Conservation (phyloP, 2,888 invertebrate genomes). For the Drosophila siamana region DNA sequence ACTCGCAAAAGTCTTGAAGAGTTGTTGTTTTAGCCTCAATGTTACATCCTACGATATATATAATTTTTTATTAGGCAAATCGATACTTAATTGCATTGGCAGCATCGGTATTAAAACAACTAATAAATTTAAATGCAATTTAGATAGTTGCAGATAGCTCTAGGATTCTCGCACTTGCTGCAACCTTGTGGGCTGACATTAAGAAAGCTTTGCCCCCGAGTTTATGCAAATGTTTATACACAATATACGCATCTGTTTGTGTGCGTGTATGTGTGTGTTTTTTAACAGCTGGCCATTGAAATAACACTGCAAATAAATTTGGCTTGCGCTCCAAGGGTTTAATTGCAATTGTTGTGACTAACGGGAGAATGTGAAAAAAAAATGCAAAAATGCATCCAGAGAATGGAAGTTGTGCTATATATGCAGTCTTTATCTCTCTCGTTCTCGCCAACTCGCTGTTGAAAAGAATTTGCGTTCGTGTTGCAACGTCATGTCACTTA, state of each 20-base stretch:
- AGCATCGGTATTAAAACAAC: background rate
- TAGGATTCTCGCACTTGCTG: too few relatives aligned
- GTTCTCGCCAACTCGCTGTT: background rate
- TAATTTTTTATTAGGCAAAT: too few relatives aligned
- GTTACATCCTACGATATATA: too few relatives aligned
- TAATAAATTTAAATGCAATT: background rate
- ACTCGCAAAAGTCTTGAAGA: too few relatives aligned
- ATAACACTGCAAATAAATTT: conserved; percentile 24
- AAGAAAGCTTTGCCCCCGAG: conserved; percentile 2
- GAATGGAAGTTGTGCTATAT: background rate
- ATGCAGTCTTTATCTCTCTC: background rate
- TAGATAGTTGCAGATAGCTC: background rate
- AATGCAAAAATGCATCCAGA: background rate
- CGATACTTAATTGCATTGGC: too few relatives aligned
- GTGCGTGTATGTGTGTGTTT: background rate
- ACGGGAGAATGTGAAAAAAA: background rate
- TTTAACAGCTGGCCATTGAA: conserved; percentile 8
- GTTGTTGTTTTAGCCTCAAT: too few relatives aligned
- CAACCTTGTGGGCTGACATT: background rate
- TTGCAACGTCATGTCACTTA: conserved; percentile 35
- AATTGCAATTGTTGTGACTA: conserved; percentile 47
- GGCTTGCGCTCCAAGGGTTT: conserved; percentile 24
- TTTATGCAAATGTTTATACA: conserved; percentile 3
- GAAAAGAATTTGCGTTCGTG: conserved; percentile 13
- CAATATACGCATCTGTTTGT: background rate